A percentile compares a stretch with the other conserved stretches of the same genome.
Conservation (phyloP, 2,113 vertebrate genomes). For the Perca schrenkii region DNA sequence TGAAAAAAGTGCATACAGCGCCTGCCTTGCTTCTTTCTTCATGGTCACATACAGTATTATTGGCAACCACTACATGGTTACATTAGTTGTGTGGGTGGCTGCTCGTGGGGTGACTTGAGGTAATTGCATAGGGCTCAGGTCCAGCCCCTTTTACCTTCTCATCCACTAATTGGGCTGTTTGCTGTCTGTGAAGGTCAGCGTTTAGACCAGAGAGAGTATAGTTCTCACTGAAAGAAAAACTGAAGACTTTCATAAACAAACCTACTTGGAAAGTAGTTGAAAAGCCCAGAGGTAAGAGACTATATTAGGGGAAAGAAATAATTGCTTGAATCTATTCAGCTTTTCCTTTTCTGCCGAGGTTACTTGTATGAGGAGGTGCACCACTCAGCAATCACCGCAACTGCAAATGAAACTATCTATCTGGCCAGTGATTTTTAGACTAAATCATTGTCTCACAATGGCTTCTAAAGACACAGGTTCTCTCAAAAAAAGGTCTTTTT, state of each 20-base stretch:
- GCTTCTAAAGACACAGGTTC: constrained; percentile 59
- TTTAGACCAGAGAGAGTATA: constrained; percentile 48
- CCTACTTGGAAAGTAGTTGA: constrained; percentile 2
- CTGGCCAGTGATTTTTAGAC: constrained; percentile 46
- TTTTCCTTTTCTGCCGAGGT: constrained; percentile 22
- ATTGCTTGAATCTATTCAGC: constrained; percentile 54
- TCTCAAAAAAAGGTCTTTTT: constrained; percentile 41
- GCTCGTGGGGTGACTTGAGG: constrained; percentile 53
- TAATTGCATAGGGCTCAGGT: constrained; percentile 67
- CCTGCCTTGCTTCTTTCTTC: constrained; percentile 14
- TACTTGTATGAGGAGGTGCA: constrained; percentile 35
- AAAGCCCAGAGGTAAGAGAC: constrained; percentile 2
- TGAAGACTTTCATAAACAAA: constrained; percentile 22
- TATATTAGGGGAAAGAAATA: constrained; percentile 39
- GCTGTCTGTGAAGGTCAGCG: constrained; percentile 61
- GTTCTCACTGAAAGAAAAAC: constrained; percentile 19
- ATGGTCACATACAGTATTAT: constrained; percentile 42
- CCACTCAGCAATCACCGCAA: constrained; percentile 42
- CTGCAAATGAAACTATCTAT: constrained; percentile 61
- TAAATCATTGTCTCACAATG: constrained; percentile 59
- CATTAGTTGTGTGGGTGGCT: constrained; percentile 60
- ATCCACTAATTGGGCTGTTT: constrained; percentile 76
- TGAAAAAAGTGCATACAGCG: not conserved
- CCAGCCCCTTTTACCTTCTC: constrained; percentile 56
- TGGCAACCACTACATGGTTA: constrained; percentile 39